A percentile compares a stretch with the other conserved stretches of the same genome.
These are phyloP conservation scores for Emys orbicularis DNA, from an alignment of 2,797 vertebrate species.

Conservation along the genomic window DNA sequence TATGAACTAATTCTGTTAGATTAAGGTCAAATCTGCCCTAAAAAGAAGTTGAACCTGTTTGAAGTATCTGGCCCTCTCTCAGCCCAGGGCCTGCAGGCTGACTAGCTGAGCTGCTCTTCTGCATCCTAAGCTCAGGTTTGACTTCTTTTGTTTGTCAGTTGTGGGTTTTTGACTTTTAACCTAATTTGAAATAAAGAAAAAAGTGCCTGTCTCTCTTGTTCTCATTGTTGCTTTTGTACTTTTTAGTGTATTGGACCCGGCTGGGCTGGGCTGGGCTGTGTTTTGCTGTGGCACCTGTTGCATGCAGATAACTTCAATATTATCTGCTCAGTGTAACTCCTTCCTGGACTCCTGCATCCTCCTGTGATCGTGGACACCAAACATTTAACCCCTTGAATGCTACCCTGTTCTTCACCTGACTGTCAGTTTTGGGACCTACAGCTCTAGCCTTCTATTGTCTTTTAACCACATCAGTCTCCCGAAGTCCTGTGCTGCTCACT, in stretches of 20 bases:
- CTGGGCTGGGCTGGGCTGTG: not conserved
- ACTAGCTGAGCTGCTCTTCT: constrained; percentile 14
- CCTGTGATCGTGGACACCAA: not conserved
- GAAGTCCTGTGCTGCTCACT: not conserved
- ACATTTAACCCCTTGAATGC: fast-evolving
- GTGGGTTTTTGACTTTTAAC: constrained; percentile 12
- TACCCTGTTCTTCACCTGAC: not conserved
- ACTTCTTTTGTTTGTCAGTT: not conserved
- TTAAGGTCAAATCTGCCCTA: constrained; percentile 53
- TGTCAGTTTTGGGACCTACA: too few relatives aligned
- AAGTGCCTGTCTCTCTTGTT: not conserved
- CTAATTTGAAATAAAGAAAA: not conserved
- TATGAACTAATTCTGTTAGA: constrained; percentile 43
- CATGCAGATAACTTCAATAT: not conserved
- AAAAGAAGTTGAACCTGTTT: constrained; percentile 31
- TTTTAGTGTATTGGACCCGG: not conserved
- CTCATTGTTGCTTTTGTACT: not conserved
- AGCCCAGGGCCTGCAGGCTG: not conserved
- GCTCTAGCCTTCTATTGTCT: fast-evolving
- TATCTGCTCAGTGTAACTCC: not conserved
- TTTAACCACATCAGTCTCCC: not conserved
- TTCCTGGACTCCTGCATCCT: not conserved
- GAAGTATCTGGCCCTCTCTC: not conserved
- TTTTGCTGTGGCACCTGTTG: not conserved
- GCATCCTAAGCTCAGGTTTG: not conserved